Evolutionary conservation across 2,113 vertebrate species (phyloP).

Genomic region (Crotalus viridis): DNA sequence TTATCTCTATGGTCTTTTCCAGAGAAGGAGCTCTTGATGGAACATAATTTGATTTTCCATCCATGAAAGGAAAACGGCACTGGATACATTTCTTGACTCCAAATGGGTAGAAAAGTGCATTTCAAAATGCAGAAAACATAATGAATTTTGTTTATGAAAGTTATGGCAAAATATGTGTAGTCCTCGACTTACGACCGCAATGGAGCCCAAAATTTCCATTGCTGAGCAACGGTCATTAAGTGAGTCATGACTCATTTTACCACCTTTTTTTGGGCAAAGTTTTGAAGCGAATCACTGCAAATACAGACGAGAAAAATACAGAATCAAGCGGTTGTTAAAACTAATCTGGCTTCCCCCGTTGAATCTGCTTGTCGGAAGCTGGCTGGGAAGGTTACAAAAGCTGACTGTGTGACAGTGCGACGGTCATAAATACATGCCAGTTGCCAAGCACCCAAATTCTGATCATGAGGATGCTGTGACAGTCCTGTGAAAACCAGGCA

Average conservation of each 20-base stretch:
- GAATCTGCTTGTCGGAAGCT: background rate
- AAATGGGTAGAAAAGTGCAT: background rate
- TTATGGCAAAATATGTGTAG: no score
- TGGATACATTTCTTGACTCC: background rate
- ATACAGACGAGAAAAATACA: no score
- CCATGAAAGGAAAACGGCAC: background rate
- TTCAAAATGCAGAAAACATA: background rate
- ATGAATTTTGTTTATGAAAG: no score
- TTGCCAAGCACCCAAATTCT: background rate
- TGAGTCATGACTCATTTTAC: background rate
- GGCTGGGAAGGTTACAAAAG: background rate
- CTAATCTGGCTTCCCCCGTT: background rate
- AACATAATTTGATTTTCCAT: no score
- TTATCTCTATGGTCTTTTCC: background rate
- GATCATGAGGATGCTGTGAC: background rate
- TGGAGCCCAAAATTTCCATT: background rate
- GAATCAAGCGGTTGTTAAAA: background rate
- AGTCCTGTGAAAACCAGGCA: no score
- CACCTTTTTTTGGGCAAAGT: background rate
- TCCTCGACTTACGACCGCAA: background rate
- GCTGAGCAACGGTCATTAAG: background rate
- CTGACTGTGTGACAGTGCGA: fast-evolving
- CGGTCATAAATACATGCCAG: background rate
- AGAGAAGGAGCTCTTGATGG: no score
- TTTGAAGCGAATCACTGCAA: no score